A percentile compares a stretch with the other conserved stretches of the same genome.
These are phyloP conservation scores for Remorina albescens DNA, from an alignment of 2,797 vertebrate species.

Conservation along the genomic window DNA sequence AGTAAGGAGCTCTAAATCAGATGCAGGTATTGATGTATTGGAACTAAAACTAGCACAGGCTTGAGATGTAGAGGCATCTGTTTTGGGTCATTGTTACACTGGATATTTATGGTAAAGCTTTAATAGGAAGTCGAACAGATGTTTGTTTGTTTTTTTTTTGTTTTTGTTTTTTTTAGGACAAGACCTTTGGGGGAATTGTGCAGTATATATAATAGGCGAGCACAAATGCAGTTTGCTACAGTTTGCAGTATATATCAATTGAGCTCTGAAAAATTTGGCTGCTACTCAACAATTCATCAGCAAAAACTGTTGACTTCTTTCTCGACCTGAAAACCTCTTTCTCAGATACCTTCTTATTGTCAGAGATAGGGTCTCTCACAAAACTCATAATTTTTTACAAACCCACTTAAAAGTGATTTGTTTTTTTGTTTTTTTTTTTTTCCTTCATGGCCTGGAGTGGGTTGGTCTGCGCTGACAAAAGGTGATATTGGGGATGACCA, in stretches of 20 bases:
- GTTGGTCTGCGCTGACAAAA: too few species aligned
- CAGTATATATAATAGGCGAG: background rate
- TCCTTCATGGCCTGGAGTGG: background rate
- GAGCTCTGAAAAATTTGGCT: background rate
- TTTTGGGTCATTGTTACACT: background rate
- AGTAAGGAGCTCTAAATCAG: background rate
- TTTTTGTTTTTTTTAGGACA: constrained; percentile 4
- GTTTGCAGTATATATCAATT: background rate
- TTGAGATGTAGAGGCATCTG: background rate
- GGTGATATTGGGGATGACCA: too few species aligned
- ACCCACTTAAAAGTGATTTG: background rate
- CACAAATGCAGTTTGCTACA: constrained; percentile 1
- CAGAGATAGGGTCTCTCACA: background rate
- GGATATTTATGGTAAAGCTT: background rate
- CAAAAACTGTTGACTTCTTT: background rate
- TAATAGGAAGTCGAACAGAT: constrained; percentile 12
- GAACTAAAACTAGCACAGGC: background rate
- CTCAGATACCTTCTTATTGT: background rate
- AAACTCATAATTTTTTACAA: background rate
- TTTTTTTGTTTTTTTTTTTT: too few species aligned
- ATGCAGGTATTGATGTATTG: background rate
- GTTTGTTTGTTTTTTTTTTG: too few species aligned
- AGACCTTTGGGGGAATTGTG: background rate
- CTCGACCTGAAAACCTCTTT: background rate
- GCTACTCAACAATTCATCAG: background rate